Evolutionary conservation across 1,140 invertebrate species (phyloP).

Genomic region (Geopemphigus sp.): DNA sequence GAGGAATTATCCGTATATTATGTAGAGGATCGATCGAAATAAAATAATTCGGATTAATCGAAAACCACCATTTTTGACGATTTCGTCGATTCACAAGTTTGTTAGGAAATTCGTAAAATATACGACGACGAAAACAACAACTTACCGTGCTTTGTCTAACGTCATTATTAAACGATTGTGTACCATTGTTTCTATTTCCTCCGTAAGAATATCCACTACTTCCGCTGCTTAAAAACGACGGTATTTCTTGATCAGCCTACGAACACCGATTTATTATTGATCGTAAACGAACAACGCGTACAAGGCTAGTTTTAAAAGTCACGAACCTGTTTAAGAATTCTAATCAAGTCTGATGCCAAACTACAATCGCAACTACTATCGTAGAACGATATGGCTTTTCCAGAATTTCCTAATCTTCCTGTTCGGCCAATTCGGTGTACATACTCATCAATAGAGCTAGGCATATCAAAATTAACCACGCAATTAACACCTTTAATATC

Average conservation of each 20-base stretch:
- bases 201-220: not conserved
- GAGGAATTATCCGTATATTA: no score
- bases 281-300: no score
- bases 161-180: not conserved
- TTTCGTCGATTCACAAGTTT: no score
- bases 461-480: conserved; percentile 96
- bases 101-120: no score
- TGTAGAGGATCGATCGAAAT: no score
- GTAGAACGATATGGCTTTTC: conserved; percentile 51
- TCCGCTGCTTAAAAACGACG: conserved; percentile 5
- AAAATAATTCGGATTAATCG: no score
- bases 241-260: conserved; percentile 34
- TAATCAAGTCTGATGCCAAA: conserved; percentile 31
- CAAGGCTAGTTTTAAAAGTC: no score
- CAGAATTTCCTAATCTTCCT: conserved; percentile 84
- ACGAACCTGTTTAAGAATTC: conserved; percentile 50
- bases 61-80: no score
- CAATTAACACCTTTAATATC: conserved; percentile 98
- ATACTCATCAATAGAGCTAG: conserved; percentile 96
- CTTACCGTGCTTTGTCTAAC: not conserved
- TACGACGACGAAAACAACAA: not conserved
- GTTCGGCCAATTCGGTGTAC: conserved; percentile 97
- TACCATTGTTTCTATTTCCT: not conserved
- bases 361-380: conserved; percentile 37
- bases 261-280: no score